A percentile compares a stretch with the other conserved stretches of the same genome.
These are phyloP conservation scores for Trogon surrucura DNA, from an alignment of 2,113 vertebrate species.

Conservation along the genomic window DNA sequence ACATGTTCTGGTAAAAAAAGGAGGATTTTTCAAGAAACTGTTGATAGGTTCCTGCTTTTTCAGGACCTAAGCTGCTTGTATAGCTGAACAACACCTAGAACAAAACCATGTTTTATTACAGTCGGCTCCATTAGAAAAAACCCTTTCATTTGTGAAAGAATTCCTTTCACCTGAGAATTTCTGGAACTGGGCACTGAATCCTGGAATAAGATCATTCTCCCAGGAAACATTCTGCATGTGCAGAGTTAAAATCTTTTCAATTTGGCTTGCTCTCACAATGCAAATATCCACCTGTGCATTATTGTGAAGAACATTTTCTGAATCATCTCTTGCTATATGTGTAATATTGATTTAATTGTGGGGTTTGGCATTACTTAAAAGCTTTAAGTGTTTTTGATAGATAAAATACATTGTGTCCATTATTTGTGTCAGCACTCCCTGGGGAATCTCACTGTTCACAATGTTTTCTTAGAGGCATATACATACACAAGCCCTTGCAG, in stretches of 20 bases:
- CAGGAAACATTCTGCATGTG: not conserved
- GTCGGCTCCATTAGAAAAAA: not conserved
- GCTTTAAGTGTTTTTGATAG: constrained; percentile 37
- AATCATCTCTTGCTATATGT: constrained; percentile 34
- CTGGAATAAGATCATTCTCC: not conserved
- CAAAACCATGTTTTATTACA: not conserved
- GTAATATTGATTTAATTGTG: constrained; percentile 41
- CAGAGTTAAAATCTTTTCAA: not conserved
- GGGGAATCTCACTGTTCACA: constrained; percentile 12
- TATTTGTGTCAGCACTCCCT: constrained; percentile 52
- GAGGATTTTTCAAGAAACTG: not conserved
- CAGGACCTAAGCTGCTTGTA: not conserved
- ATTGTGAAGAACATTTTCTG: constrained; percentile 20
- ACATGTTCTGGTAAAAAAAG: not conserved
- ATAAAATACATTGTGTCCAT: constrained; percentile 54
- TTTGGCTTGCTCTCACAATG: constrained; percentile 38
- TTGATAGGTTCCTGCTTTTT: not conserved
- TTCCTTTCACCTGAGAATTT: not conserved
- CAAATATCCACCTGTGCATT: constrained; percentile 50
- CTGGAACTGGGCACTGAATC: not conserved
- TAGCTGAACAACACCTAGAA: not conserved
- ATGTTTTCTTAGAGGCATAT: constrained; percentile 33
- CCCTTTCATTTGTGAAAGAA: not conserved
- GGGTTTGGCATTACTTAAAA: constrained; percentile 41
- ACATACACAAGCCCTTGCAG: constrained; percentile 17